Percentiles rank a stretch among this genome's conserved stretches.
These are phyloP conservation scores for Acomys russatus DNA, from an alignment of 2,797 vertebrate genomes.

Conservation along the genomic window DNA sequence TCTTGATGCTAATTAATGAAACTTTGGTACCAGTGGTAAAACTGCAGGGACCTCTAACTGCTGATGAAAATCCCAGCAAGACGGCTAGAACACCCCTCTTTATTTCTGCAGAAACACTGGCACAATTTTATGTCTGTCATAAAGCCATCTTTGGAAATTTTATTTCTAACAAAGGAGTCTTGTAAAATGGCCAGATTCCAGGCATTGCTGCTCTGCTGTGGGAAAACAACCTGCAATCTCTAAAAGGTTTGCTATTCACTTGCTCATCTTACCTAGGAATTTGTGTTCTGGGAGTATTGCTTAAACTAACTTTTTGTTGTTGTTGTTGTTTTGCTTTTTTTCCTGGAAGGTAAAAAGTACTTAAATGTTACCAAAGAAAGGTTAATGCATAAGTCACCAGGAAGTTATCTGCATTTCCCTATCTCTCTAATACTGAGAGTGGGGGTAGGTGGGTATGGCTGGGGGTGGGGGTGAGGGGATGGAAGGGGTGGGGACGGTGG, in stretches of 20 bases:
- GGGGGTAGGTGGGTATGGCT: background rate
- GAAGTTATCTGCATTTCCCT: constrained; percentile 49
- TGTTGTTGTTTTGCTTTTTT: background rate
- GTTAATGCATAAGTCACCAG: background rate
- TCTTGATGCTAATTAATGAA: constrained; percentile 74
- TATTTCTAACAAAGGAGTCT: constrained; percentile 70
- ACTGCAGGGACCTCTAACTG: constrained; percentile 54
- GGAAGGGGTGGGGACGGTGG: too few relatives aligned
- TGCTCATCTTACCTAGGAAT: constrained; percentile 46
- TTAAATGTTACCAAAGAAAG: constrained; percentile 53
- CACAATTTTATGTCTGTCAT: constrained; percentile 66
- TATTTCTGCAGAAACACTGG: constrained; percentile 43
- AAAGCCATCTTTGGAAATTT: constrained; percentile 69
- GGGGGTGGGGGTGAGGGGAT: too few relatives aligned
- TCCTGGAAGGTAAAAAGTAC: constrained; percentile 38
- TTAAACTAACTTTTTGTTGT: constrained; percentile 41
- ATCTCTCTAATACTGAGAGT: background rate
- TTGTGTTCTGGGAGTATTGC: constrained; percentile 63
- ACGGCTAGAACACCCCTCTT: constrained; percentile 59
- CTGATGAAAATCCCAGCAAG: constrained; percentile 69
- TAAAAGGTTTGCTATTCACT: background rate
- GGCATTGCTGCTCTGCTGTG: background rate
- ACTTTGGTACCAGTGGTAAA: constrained; percentile 53
- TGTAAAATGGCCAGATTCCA: constrained; percentile 27
- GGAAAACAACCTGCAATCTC: background rate